Evolutionary conservation across 2,797 vertebrate species (phyloP).

Genomic region (Poeciliopsis infans): DNA sequence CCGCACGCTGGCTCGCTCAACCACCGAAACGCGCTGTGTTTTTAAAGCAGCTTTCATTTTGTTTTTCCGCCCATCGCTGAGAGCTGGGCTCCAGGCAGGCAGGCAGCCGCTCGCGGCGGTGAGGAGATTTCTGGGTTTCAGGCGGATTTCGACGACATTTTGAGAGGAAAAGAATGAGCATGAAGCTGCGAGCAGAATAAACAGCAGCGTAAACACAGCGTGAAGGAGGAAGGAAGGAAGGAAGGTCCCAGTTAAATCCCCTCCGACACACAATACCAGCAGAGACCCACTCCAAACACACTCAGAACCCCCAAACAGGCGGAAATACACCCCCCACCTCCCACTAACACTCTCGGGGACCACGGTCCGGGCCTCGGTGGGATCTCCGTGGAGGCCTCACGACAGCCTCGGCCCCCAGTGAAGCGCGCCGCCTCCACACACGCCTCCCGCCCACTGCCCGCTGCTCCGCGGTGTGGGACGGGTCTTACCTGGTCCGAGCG

Average conservation of each 20-base stretch:
- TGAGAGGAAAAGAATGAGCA: neutral
- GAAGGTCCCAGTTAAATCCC: constrained; percentile 82
- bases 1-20: neutral
- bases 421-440: constrained; percentile 62
- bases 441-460: constrained; percentile 36
- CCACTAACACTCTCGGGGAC: neutral
- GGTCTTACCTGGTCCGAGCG: constrained; percentile 96
- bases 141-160: constrained; percentile 22
- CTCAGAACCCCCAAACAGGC: neutral
- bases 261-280: constrained; percentile 65
- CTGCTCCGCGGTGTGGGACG: constrained; percentile 5
- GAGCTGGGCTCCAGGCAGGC: constrained; percentile 50
- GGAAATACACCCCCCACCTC: neutral
- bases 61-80: constrained; percentile 50
- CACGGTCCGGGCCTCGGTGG: constrained; percentile 69
- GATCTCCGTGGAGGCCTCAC: constrained; percentile 80
- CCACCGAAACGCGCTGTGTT: constrained; percentile 15
- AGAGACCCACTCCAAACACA: constrained; percentile 3
- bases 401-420: constrained; percentile 81
- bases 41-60: constrained; percentile 38
- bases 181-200: neutral
- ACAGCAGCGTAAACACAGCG: constrained; percentile 67
- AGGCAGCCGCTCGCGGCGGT: constrained; percentile 52
- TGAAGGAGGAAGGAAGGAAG: constrained; percentile 75
- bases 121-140: constrained; percentile 3